Conservation (phyloP, 2,797 vertebrate genomes). For the Pseudochirops cupreus region DNA sequence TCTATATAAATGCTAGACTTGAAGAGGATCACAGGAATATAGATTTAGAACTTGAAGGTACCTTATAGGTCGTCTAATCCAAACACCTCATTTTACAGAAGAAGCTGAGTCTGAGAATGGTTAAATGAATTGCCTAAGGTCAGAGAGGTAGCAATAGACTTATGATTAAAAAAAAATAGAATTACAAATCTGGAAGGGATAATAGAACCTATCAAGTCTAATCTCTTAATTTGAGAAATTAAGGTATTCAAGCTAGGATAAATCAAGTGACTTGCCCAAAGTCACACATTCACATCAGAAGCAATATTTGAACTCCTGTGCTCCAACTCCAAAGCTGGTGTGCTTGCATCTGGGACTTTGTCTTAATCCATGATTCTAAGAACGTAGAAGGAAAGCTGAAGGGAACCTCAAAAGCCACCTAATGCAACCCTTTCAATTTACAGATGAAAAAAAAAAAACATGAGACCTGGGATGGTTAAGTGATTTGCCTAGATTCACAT, state of each 20-base stretch:
- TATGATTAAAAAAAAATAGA: not conserved
- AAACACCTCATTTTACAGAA: not conserved
- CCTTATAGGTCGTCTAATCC: not conserved
- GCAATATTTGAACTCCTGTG: not conserved
- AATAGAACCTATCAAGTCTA: not conserved
- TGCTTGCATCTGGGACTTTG: too few species aligned
- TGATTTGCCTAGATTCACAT: not conserved
- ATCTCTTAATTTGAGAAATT: not conserved
- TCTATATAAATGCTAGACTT: not conserved
- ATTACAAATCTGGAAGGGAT: not conserved
- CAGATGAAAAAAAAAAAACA: not conserved
- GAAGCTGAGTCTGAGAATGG: not conserved
- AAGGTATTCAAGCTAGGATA: not conserved
- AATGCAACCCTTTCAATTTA: not conserved
- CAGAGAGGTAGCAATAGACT: not conserved
- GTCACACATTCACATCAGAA: not conserved
- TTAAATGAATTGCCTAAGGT: not conserved
- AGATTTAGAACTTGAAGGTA: not conserved
- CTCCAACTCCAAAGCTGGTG: not conserved
- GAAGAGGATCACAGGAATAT: not conserved
- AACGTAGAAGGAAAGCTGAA: not conserved
- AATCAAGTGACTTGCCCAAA: not conserved
- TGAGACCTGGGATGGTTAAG: not conserved
- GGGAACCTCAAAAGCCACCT: not conserved
- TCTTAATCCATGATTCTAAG: not conserved